These are phyloP conservation scores for Myripristis jacobus DNA, from an alignment of 2,797 vertebrate species.

Conservation along the genomic window DNA sequence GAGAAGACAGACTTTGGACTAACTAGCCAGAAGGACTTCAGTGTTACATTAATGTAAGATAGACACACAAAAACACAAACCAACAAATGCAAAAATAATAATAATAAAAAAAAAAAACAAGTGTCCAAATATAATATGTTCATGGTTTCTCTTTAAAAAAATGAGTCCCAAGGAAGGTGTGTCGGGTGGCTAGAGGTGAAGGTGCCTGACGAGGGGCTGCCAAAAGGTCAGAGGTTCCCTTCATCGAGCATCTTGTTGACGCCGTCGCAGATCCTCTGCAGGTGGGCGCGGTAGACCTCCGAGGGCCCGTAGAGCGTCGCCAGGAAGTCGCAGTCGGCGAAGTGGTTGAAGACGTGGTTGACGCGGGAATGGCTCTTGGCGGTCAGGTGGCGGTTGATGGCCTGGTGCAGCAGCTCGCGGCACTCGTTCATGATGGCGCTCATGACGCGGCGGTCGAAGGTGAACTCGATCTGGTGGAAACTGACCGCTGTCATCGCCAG, in stretches of 20 bases:
- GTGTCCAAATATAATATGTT: slow-evolving; percentile 45
- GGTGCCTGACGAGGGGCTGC: neutral
- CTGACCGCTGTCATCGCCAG: slow-evolving; percentile 95
- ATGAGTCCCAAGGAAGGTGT: slow-evolving; percentile 6
- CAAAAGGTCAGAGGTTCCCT: slow-evolving; percentile 87
- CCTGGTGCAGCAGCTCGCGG: slow-evolving; percentile 93
- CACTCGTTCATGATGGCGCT: slow-evolving; percentile 89
- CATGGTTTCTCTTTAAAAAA: slow-evolving; percentile 50
- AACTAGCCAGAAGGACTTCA: slow-evolving; percentile 51
- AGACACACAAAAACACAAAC: slow-evolving; percentile 58
- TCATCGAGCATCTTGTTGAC: slow-evolving; percentile 95
- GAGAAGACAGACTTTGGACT: slow-evolving; percentile 59
- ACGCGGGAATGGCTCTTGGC: slow-evolving; percentile 93
- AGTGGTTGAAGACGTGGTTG: slow-evolving; percentile 94
- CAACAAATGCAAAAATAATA: slow-evolving; percentile 41
- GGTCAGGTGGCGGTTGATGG: slow-evolving; percentile 90
- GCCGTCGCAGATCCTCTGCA: slow-evolving; percentile 90
- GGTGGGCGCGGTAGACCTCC: slow-evolving; percentile 89
- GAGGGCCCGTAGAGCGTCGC: slow-evolving; percentile 88
- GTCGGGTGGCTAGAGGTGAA: slow-evolving; percentile 42
- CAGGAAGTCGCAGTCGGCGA: slow-evolving; percentile 95
- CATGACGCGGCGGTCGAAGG: slow-evolving; percentile 95
- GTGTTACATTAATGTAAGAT: slow-evolving; percentile 67
- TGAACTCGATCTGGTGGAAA: slow-evolving; percentile 98
- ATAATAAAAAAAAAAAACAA: slow-evolving; percentile 32